Evolutionary conservation across 2,888 invertebrate species (phyloP), one percentile per base, ranked within the genome.

Genomic region (Bombyx huttoni): DNA sequence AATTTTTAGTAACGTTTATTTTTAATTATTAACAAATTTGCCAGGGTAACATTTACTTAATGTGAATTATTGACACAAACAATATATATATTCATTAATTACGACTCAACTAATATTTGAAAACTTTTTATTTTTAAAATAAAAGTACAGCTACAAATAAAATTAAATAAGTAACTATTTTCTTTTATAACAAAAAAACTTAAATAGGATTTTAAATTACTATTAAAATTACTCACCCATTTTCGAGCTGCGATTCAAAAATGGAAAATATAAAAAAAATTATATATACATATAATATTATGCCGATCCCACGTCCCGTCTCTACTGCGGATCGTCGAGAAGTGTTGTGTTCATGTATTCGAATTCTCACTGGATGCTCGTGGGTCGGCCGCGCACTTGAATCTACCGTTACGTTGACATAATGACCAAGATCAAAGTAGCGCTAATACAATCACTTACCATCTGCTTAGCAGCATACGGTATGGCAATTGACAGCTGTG

Each of bases 351-450:
- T 63, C 58, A 58, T 58, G 58, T 45, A 13, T 46, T 51, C 47
- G 58, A 53, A 53, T 40, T 40, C 40, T 40, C 7, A 40, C 9
- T 53, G 56, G 55, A 24, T 57, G 59, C 64, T 61, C 66, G 65
- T 64, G 71, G 75, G 77, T 75, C 78, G 78, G 76, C 76, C 78
- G 72, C 68, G 73, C 77, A 75, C 82, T 79, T 79, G 73, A 65
- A 62, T 73, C 65, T 83, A 82, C 86, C 81, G 85, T 76, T 86
- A 83, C 64, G 58, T 70, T 70, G 75, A 69, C 75, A 75, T 73
- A 70, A 75, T 75, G 70, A 75, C 74, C 76, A 74, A 73, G 70
- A 76, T 75, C 63, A 40, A 46, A 7, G 33, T 14, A 49, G 49
- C 13, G 50, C 48, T 40, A 52, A 50, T 40, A 13, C 50, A 50